Evolutionary conservation across 2,113 vertebrate genomes (phyloP).

Genomic region (Pterophyllum scalare): DNA sequence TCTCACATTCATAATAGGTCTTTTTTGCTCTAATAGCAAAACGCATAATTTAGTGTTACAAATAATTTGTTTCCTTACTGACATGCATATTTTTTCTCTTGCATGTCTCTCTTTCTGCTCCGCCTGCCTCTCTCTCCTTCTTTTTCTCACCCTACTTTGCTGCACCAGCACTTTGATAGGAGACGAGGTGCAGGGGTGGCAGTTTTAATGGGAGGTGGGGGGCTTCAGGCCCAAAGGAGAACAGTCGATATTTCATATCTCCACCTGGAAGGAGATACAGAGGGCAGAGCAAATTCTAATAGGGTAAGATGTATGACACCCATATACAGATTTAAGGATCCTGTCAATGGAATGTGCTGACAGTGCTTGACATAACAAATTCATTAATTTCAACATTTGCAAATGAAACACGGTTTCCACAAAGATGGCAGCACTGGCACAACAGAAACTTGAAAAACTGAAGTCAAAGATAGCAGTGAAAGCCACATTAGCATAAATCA

Average conservation of each 20-base stretch:
- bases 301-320: constrained; percentile 69
- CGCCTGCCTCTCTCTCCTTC: constrained; percentile 35
- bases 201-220: constrained; percentile 48
- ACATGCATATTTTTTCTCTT: constrained; percentile 32
- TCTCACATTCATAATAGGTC: constrained; percentile 10
- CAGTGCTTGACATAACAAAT: constrained; percentile 39
- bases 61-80: constrained; percentile 35
- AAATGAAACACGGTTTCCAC: constrained; percentile 43
- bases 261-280: constrained; percentile 75
- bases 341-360: constrained; percentile 50
- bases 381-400: constrained; percentile 59
- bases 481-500: constrained; percentile 67
- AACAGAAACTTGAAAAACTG: constrained; percentile 34
- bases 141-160: constrained; percentile 60
- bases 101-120: constrained; percentile 25
- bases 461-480: constrained; percentile 49
- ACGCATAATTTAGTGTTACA: constrained; percentile 28
- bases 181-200: constrained; percentile 53
- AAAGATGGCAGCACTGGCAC: constrained; percentile 32
- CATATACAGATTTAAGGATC: constrained; percentile 46
- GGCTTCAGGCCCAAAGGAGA: constrained; percentile 69
- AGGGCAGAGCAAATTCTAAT: constrained; percentile 77
- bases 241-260: constrained; percentile 82
- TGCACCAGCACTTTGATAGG: constrained; percentile 80
- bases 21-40: constrained; percentile 22